A percentile compares a stretch with the other conserved stretches of the same genome.
Conservation (phyloP, 1,140 invertebrate genomes). For the Cardiocondyla obscurior region DNA sequence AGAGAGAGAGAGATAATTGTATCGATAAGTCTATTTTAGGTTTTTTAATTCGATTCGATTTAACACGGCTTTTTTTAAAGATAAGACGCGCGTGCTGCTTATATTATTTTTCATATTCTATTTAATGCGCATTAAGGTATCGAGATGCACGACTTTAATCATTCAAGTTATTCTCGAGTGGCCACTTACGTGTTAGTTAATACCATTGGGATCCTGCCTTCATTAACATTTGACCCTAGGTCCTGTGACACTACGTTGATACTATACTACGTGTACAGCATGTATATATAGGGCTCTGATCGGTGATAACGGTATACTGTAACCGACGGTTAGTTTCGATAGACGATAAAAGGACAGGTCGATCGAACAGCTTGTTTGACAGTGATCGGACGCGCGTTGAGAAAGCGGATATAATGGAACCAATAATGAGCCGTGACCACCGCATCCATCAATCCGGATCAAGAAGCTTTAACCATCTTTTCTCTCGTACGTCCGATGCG, state of each 20-base stretch:
- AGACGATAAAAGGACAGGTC: conserved; percentile 62
- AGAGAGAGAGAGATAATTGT: background rate
- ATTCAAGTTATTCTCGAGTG: conserved; percentile 15
- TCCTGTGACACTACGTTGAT: background rate
- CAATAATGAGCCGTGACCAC: conserved; percentile 74
- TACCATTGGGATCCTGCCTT: background rate
- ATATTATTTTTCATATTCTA: background rate
- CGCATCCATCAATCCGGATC: conserved; percentile 76
- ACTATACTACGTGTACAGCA: conserved; percentile 7
- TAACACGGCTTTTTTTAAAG: no score
- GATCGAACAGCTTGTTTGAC: conserved; percentile 73
- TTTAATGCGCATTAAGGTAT: background rate
- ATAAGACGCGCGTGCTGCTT: no score
- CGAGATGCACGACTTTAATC: background rate
- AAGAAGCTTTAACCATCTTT: conserved; percentile 49
- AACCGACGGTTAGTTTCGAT: conserved; percentile 61
- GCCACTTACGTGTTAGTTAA: background rate
- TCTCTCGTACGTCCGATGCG: conserved; percentile 42
- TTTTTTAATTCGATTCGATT: no score
- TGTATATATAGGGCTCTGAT: conserved; percentile 11
- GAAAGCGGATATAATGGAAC: conserved; percentile 75
- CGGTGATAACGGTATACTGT: background rate
- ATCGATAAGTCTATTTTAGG: background rate
- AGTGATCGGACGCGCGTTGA: conserved; percentile 59
- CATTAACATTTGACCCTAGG: conserved; percentile 46